These are phyloP conservation scores for Desmodus rotundus DNA, from an alignment of 2,113 vertebrate species.

Conservation along the genomic window DNA sequence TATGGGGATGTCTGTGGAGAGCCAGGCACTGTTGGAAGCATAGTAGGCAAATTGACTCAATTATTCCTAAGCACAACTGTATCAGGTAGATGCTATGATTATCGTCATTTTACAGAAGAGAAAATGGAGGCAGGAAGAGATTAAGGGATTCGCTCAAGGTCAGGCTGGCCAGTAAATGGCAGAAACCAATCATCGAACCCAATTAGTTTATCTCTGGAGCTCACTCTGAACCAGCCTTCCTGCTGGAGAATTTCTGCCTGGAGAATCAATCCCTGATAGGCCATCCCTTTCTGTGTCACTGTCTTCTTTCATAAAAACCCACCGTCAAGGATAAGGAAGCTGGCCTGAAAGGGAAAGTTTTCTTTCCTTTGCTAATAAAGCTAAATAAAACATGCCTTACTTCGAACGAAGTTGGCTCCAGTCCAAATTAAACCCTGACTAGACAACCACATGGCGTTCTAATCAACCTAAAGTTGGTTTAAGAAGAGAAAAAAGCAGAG, in stretches of 20 bases:
- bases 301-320: not conserved
- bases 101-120: not conserved
- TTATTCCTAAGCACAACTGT: not conserved
- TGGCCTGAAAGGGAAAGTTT: not conserved
- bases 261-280: not conserved
- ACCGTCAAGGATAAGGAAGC: not conserved
- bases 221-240: not conserved
- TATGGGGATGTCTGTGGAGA: not conserved
- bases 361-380: constrained; percentile 9
- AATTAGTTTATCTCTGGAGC: not conserved
- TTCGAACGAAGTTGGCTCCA: not conserved
- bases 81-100: not conserved
- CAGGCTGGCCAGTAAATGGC: not conserved
- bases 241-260: too few species aligned
- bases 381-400: not conserved
- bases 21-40: not conserved
- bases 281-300: not conserved
- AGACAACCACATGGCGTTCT: not conserved
- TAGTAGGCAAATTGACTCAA: not conserved
- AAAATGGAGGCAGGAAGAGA: not conserved
- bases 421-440: not conserved
- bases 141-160: not conserved
- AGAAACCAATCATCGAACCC: not conserved
- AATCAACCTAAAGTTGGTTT: not conserved
- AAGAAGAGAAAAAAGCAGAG: not conserved